A percentile compares a stretch with the other conserved stretches of the same genome.
Evolutionary conservation across 2,113 vertebrate genomes (phyloP).

Genomic region (Esox niger): DNA sequence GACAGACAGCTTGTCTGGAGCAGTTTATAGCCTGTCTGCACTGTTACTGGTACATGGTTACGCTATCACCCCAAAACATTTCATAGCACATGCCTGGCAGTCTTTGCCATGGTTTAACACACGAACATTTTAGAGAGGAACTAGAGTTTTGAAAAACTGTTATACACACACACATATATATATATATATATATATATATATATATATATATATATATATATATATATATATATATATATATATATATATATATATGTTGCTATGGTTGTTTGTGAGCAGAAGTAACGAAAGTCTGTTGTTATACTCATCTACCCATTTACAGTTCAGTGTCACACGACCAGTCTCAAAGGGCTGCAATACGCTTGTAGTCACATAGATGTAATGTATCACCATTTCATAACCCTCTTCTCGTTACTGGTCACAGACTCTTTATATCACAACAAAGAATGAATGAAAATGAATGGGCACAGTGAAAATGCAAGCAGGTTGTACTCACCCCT

Average conservation of each 20-base stretch:
- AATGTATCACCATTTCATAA: constrained; percentile 59
- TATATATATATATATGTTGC: not conserved
- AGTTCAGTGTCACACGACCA: not conserved
- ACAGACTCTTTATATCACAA: constrained; percentile 31
- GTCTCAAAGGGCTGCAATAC: constrained; percentile 17
- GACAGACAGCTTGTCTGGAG: constrained; percentile 73
- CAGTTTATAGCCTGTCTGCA: constrained; percentile 64
- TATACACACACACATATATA: too few species aligned
- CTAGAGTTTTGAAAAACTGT: not conserved
- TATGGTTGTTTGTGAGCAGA: not conserved
- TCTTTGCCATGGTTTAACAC: constrained; percentile 4
- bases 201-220: too few species aligned
- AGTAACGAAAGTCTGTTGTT: not conserved
- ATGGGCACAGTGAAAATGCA: constrained; percentile 75
- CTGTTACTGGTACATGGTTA: constrained; percentile 47
- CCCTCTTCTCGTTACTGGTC: constrained; percentile 46
- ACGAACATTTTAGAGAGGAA: not conserved
- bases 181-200: too few species aligned
- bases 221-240: too few species aligned
- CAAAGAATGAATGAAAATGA: constrained; percentile 51
- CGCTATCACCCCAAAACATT: constrained; percentile 45
- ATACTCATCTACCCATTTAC: not conserved
- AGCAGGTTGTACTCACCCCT: constrained; percentile 78
- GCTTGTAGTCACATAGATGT: constrained; percentile 68
- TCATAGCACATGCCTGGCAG: constrained; percentile 24